Base-by-base conservation (phyloP, 2,113 vertebrate genomes). In the Narcine bancroftii region DNA sequence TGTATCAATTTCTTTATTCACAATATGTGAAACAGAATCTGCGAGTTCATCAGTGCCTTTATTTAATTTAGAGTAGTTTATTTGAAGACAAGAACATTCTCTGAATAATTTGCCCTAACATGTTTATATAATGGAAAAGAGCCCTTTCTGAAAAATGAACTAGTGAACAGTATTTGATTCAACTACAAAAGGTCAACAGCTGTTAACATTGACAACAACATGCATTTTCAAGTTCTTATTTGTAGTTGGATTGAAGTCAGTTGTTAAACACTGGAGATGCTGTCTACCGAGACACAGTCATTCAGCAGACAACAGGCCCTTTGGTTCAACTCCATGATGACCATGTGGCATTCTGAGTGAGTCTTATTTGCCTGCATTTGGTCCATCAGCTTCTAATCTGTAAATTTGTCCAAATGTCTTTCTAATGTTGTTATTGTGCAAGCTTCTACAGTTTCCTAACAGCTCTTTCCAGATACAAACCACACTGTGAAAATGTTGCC, bases 141-240 rank as follows among this genome's bases (percentile, higher is more conserved):
- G 19, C 33, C 29, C 5, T 56, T 24, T 36, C n/a, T 60, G 29
- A 87, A 87, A 60, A 36, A 9, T 69, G 66, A 69, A 66, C 3
- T 3, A 60, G 53, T 60, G 81, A 60, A 87, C 53, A 87, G 53
- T 87, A 63, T 87, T 87, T 87, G 53, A 13, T 87, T 87, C 53
- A 87, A 36, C 17, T 21, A 60, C 81, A 63, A 87, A 87, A 87
- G 53, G 81, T 60, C 81, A 83, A 53, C 79, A 83, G 29, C 47
- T 47, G 53, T 83, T 47, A 87, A 87, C 53, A 60, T 60, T 87
- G 53, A 87, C 81, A 87, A 60, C 9, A 63, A 87, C 17, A 29
- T 60, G 17, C 7, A 63, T 87, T 87, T 87, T 87, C 29, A 87
- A n/a, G 53, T 87, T 53, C 56, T 17, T 60, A n/a, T 60, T 21